Evolutionary conservation across 2,888 invertebrate species (phyloP), one percentile per base, ranked within the genome.

Genomic region (Agrotis puta): DNA sequence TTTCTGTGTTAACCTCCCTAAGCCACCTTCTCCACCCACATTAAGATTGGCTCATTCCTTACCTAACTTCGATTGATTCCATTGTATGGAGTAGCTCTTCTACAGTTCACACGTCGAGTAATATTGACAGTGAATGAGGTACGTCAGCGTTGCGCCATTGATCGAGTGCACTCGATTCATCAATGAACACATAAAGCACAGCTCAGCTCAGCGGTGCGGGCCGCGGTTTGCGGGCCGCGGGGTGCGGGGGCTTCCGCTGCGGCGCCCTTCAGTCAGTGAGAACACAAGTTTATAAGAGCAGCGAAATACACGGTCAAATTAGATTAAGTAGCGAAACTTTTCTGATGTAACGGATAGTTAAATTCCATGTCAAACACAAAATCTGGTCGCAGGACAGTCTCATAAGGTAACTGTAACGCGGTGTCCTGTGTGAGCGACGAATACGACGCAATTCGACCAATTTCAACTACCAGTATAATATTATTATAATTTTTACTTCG

Each of bases 111-210:
- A 16, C 16, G 47, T 56, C 11, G 47, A 50, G 48, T 62, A 66
- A 54, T 47, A 22, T 18, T 13, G 22, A 3, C 27, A 47, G 48
- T 33, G 58, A 63, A 69, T 51, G 64, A 70, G 61, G 70, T 54
- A 48, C 50, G 57, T 43, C 66, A 43, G 51, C n/a, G 80, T 83
- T 80, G 82, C 76, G 79, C 85, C 84, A 84, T 86, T 86, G 87
- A 88, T 80, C 77, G 82, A 83, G 81, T 79, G 85, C 86, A 82
- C 85, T 86, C 84, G 77, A 82, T 86, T 85, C 85, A 82, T 91
- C 90, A 91, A 90, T 90, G 90, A 81, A 87, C 84, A 64, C 77
- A 79, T 81, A 79, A 71, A 78, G 74, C 74, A 65, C 20, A 33
- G 53, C 50, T 70, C 33, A 53, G 22, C 51, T 70, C 33, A 53